Evolutionary conservation across 1,140 invertebrate genomes (phyloP).

Genomic region (Solenopsis fugax): DNA sequence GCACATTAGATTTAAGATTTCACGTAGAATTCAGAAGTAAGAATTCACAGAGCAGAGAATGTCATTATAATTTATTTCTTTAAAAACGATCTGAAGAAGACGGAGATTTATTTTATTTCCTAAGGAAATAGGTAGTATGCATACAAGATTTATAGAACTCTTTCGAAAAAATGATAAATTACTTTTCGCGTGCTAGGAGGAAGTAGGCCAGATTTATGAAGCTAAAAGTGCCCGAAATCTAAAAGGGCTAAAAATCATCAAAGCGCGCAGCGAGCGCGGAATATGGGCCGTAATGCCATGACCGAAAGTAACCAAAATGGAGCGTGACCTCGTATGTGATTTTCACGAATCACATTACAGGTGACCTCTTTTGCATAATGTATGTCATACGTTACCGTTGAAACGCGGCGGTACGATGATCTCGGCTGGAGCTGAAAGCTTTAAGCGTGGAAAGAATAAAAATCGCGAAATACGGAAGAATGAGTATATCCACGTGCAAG

Average conservation of each 20-base stretch:
- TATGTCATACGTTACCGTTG: slow-evolving; percentile 58
- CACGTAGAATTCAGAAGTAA: neutral
- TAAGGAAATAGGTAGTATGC: neutral
- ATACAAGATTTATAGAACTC: slow-evolving; percentile 25
- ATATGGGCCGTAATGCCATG: slow-evolving; percentile 15
- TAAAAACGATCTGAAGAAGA: neutral
- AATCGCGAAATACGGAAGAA: slow-evolving; percentile 48
- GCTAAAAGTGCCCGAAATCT: slow-evolving; percentile 35
- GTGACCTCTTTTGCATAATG: slow-evolving; percentile 61
- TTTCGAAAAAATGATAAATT: slow-evolving; percentile 2
- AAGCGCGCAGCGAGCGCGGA: slow-evolving; percentile 1
- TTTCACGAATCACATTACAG: slow-evolving; percentile 59
- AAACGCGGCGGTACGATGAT: slow-evolving; percentile 30
- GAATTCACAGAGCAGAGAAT: neutral
- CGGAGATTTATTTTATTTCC: slow-evolving; percentile 6
- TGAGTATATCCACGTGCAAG: slow-evolving; percentile 25
- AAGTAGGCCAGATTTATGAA: slow-evolving; percentile 27
- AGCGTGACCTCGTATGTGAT: slow-evolving; percentile 51
- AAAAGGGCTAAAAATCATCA: slow-evolving; percentile 49
- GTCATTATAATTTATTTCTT: neutral
- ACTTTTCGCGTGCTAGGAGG: neutral
- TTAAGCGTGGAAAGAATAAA: slow-evolving; percentile 58
- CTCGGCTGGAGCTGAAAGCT: slow-evolving; percentile 44
- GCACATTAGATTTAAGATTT: slow-evolving; percentile 27
- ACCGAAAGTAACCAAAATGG: slow-evolving; percentile 51